Conservation (phyloP, 1,140 invertebrate genomes). For the Ceratoteleas bidentatus region DNA sequence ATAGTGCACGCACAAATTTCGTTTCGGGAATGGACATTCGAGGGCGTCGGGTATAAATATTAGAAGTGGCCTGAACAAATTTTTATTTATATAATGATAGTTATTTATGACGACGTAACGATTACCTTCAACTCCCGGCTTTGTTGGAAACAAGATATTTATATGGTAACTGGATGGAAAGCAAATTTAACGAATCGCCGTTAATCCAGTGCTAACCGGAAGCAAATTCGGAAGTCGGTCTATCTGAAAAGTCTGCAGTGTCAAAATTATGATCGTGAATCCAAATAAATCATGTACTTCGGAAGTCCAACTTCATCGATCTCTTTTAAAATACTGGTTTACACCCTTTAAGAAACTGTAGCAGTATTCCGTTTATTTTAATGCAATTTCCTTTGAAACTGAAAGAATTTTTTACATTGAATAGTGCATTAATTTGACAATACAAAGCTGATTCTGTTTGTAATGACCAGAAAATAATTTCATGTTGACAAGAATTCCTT, state of each 20-base stretch:
- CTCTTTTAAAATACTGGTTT: too few relatives aligned
- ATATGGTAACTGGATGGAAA: slow-evolving; percentile 22
- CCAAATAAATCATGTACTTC: too few relatives aligned
- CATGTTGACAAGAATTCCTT: too few relatives aligned
- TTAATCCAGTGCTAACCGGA: slow-evolving; percentile 8
- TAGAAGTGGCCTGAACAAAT: slow-evolving; percentile 59
- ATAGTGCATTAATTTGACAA: too few relatives aligned
- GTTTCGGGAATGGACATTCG: slow-evolving; percentile 23
- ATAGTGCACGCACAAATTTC: slow-evolving; percentile 52
- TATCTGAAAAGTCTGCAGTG: background rate
- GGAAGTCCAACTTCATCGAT: too few relatives aligned
- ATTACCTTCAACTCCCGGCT: slow-evolving; percentile 47
- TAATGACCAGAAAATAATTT: too few relatives aligned
- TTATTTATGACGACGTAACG: slow-evolving; percentile 41
- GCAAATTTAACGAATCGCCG: slow-evolving; percentile 32
- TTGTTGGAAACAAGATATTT: slow-evolving; percentile 61
- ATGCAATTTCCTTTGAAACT: too few relatives aligned
- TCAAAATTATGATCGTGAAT: background rate
- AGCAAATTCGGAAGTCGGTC: slow-evolving; percentile 4
- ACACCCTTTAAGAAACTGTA: too few relatives aligned
- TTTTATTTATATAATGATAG: slow-evolving; percentile 53
- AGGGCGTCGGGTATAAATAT: slow-evolving; percentile 33
- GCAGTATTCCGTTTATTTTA: too few relatives aligned
- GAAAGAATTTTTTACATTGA: too few relatives aligned
- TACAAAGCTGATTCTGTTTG: too few relatives aligned